Conservation (phyloP, 2,113 vertebrate species). For the Malurus elegans region DNA sequence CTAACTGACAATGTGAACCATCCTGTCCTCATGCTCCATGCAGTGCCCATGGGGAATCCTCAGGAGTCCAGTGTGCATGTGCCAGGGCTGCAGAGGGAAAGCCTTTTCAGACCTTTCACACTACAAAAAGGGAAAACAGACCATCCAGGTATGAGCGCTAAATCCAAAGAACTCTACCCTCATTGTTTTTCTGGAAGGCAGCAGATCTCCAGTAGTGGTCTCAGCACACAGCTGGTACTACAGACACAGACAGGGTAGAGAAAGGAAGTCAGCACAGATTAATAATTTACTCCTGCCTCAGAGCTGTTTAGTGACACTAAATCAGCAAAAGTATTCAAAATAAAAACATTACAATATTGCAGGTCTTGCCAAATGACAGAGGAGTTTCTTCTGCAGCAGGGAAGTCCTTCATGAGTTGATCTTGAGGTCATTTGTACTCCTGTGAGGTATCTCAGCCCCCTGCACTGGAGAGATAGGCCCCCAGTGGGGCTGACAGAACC, state of each 20-base stretch:
- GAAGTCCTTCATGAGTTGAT: neutral
- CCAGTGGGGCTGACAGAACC: neutral
- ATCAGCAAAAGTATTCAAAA: neutral
- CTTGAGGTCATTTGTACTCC: accelerated
- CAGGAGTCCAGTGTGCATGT: accelerated
- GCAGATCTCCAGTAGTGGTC: neutral
- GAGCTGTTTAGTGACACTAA: neutral
- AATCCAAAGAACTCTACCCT: neutral
- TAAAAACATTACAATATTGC: neutral
- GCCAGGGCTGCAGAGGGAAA: neutral
- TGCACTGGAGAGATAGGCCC: accelerated
- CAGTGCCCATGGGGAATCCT: neutral
- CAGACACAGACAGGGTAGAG: neutral
- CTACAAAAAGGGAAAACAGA: neutral
- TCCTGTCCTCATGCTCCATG: accelerated
- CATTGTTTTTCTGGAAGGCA: neutral
- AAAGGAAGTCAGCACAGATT: neutral
- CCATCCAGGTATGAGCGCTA: neutral
- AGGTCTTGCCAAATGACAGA: neutral
- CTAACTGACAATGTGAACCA: neutral
- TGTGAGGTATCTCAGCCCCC: accelerated
- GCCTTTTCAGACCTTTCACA: neutral
- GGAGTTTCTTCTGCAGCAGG: neutral
- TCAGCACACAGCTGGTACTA: neutral
- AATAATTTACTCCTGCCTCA: neutral